Evolutionary conservation across 2,888 invertebrate genomes (phyloP).

Genomic region (Dryocosmus kuriphilus): DNA sequence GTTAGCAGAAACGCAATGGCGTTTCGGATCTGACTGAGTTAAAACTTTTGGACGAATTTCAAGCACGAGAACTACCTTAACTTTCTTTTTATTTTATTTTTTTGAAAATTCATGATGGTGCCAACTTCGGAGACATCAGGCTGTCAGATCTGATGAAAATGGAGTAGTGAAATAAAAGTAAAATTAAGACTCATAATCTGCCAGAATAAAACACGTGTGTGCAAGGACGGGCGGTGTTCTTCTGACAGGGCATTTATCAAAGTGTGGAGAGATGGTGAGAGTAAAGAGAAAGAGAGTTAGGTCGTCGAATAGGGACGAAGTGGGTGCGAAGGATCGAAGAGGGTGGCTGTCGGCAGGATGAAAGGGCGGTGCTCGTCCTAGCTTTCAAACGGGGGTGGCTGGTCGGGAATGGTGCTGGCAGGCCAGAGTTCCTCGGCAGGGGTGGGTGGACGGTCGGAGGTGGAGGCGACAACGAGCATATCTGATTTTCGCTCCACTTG

Average conservation of each 20-base stretch:
- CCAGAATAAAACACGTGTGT: constrained; percentile 29
- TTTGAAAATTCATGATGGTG: too few species aligned
- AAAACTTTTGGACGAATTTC: too few species aligned
- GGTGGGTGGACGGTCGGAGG: constrained; percentile 52
- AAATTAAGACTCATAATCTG: too few species aligned
- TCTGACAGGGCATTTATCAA: too few species aligned
- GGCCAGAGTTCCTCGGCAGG: constrained; percentile 46
- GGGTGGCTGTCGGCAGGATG: constrained; percentile 76
- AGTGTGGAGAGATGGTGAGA: constrained; percentile 39
- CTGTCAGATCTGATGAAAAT: too few species aligned
- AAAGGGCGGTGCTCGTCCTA: constrained; percentile 75
- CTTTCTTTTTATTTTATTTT: too few species aligned
- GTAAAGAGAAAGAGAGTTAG: constrained; percentile 45
- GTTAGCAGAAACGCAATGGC: too few species aligned
- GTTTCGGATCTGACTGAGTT: too few species aligned
- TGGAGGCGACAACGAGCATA: constrained; percentile 76
- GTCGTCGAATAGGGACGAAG: constrained; percentile 23
- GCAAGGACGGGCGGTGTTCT: constrained; percentile 44
- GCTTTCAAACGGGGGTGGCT: constrained; percentile 65
- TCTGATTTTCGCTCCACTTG: constrained; percentile 76
- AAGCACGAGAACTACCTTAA: too few species aligned
- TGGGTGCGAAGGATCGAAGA: constrained; percentile 58
- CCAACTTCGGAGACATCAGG: too few species aligned
- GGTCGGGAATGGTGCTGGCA: constrained; percentile 55
- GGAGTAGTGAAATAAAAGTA: too few species aligned